Percentiles rank a stretch among this genome's conserved stretches.
These are phyloP conservation scores for Mylabris phalerata DNA, from an alignment of 1,140 invertebrate species.

Conservation along the genomic window DNA sequence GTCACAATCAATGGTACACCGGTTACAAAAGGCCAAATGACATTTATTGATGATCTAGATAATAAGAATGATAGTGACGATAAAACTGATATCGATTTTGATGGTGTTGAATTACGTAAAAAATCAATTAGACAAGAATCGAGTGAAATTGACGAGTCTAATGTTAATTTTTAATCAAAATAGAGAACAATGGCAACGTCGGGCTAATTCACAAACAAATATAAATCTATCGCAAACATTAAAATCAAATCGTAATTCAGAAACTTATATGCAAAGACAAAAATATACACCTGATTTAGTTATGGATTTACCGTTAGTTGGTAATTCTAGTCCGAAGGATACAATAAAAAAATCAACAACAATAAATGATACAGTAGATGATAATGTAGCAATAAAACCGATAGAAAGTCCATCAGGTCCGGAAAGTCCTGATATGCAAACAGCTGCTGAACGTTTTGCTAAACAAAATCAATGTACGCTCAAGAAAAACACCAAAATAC, in stretches of 20 bases:
- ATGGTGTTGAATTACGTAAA: constrained; percentile 1
- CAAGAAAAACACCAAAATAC: constrained; percentile 63
- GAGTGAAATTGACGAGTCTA: constrained; percentile 30
- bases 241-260: constrained; percentile 46
- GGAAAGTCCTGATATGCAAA: constrained; percentile 63
- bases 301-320: constrained; percentile 67
- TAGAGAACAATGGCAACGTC: constrained; percentile 55
- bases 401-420: constrained; percentile 41
- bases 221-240: constrained; percentile 31
- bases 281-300: constrained; percentile 83
- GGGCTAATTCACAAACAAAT: constrained; percentile 51
- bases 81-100: neutral
- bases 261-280: constrained; percentile 45
- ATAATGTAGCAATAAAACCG: constrained; percentile 22
- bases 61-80: constrained; percentile 1
- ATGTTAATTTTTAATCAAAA: constrained; percentile 44
- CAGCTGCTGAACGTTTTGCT: constrained; percentile 65
- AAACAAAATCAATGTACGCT: constrained; percentile 75
- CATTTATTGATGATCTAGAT: too few relatives aligned
- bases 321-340: constrained; percentile 44
- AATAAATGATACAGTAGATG: constrained; percentile 18
- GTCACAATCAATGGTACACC: constrained; percentile 26
- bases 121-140: constrained; percentile 1
- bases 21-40: neutral
- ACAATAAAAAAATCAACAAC: constrained; percentile 44